These are phyloP conservation scores for Phoxinus phoxinus DNA, from an alignment of 2,113 vertebrate genomes.

Conservation along the genomic window DNA sequence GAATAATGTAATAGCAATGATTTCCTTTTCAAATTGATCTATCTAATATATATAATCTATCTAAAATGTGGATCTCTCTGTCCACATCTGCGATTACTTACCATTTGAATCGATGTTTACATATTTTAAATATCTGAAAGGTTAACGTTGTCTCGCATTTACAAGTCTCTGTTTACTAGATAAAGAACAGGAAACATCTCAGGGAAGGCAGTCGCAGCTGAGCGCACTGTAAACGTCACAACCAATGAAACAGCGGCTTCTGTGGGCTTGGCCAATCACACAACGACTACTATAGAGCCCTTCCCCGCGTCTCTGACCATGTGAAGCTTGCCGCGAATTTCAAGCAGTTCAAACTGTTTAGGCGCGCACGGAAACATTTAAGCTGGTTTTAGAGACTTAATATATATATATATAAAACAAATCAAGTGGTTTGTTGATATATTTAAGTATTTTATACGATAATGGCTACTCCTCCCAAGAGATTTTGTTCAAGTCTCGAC, in stretches of 20 bases:
- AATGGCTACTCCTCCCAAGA: conserved; percentile 82
- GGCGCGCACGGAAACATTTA: background rate
- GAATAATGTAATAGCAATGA: background rate
- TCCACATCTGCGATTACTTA: background rate
- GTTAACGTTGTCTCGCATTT: background rate
- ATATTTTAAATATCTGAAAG: background rate
- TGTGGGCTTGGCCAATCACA: background rate
- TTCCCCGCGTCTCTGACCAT: background rate
- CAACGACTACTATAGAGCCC: background rate
- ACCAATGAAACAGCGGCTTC: background rate
- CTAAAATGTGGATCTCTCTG: background rate
- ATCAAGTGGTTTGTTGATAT: background rate
- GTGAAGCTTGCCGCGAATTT: conserved; percentile 35
- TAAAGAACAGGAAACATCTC: background rate
- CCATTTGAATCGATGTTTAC: background rate
- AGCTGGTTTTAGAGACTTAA: background rate
- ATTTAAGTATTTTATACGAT: background rate
- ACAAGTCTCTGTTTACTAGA: background rate
- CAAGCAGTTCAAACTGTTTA: background rate
- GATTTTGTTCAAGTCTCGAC: conserved; percentile 55
- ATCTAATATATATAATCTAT: background rate
- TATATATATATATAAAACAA: background rate
- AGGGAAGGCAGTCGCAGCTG: background rate
- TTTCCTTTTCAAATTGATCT: background rate
- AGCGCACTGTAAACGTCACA: background rate